Conservation (phyloP, 2,888 invertebrate genomes). For the Andrena trimmerana region DNA sequence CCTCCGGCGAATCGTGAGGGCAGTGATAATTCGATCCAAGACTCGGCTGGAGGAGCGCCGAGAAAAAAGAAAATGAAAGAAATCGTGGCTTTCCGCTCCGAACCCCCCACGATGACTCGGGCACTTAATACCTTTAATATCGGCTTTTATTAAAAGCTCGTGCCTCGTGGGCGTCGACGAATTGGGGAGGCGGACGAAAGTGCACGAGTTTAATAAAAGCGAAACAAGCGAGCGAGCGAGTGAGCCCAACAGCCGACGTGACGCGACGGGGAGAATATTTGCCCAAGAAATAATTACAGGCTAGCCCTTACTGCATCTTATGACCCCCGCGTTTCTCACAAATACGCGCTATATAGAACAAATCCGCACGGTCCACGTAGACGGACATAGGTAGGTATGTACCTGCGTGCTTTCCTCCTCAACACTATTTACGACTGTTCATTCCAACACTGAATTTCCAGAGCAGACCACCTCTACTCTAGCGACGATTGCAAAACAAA, state of each 20-base stretch:
- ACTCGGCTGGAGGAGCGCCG: not conserved
- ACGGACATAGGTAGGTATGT: not conserved
- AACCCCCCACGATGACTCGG: conserved; percentile 55
- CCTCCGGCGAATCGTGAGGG: not conserved
- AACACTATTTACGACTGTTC: not conserved
- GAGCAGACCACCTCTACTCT: too few relatives aligned
- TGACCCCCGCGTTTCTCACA: not conserved
- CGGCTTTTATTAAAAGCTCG: conserved; percentile 74
- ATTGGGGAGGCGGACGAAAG: conserved; percentile 37
- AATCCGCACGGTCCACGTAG: not conserved
- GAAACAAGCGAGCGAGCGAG: conserved; percentile 65
- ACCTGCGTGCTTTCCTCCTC: not conserved
- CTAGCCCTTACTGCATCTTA: conserved; percentile 24
- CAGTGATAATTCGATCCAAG: conserved; percentile 31
- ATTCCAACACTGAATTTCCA: too few relatives aligned
- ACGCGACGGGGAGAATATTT: conserved; percentile 69
- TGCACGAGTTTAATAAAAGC: conserved; percentile 69
- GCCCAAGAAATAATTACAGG: conserved; percentile 72
- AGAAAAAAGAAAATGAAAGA: conserved; percentile 59
- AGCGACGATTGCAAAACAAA: too few relatives aligned
- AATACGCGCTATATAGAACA: not conserved
- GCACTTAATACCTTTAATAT: conserved; percentile 76
- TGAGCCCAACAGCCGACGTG: conserved; percentile 37
- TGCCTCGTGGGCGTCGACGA: conserved; percentile 9
- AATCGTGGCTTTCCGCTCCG: conserved; percentile 33